Conservation (phyloP, 2,888 invertebrate genomes). For the Lottia scabra region DNA sequence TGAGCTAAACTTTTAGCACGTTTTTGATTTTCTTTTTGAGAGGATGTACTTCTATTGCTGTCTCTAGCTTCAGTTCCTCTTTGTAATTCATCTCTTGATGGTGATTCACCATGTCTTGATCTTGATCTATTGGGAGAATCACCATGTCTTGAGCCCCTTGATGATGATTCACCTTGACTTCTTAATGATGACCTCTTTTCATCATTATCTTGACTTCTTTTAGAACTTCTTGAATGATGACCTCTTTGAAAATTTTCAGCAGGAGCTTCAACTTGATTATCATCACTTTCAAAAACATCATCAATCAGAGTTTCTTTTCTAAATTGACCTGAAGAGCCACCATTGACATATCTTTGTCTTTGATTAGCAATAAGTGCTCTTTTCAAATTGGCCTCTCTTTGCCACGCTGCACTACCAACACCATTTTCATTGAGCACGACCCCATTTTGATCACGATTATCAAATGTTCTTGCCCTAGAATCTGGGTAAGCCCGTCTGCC, state of each 20-base stretch:
- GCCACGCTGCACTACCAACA: not conserved
- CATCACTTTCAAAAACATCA: constrained; percentile 28
- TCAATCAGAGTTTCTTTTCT: constrained; percentile 28
- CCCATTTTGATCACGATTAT: not conserved
- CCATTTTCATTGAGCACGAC: constrained; percentile 5
- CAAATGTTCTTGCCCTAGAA: not conserved
- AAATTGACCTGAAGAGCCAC: not conserved
- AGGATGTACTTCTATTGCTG: not conserved
- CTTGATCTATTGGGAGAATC: too few species aligned
- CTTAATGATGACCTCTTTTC: not conserved
- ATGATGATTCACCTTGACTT: too few species aligned
- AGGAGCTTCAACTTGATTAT: not conserved
- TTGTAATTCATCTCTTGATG: not conserved
- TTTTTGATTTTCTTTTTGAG: not conserved
- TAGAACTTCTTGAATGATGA: not conserved
- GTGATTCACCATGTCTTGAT: not conserved
- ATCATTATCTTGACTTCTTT: constrained; percentile 12
- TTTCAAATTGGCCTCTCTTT: constrained; percentile 7
- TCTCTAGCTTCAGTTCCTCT: not conserved
- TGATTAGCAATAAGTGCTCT: constrained; percentile 9
- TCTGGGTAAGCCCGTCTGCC: constrained; percentile 13
- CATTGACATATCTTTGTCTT: constrained; percentile 10
- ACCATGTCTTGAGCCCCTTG: too few species aligned
- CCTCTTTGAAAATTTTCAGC: too few species aligned
- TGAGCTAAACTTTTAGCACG: not conserved